Conservation (phyloP, 1,140 invertebrate species). For the Eueides isabella region DNA sequence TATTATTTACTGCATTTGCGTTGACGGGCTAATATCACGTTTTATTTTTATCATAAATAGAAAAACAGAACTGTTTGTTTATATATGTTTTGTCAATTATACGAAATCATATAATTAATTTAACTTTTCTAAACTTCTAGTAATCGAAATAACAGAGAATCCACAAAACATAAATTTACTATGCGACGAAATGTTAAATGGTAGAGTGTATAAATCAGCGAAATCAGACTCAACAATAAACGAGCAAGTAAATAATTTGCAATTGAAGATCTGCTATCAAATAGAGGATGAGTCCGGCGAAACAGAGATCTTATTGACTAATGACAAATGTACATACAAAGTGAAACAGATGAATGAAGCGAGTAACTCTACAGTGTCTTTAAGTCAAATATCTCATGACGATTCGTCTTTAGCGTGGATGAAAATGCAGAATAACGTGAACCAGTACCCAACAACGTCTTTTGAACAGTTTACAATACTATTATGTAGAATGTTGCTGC, state of each 20-base stretch:
- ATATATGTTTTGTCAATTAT: too few relatives aligned
- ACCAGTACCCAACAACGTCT: slow-evolving; percentile 57
- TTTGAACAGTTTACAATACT: slow-evolving; percentile 69
- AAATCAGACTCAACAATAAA: slow-evolving; percentile 52
- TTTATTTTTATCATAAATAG: too few relatives aligned
- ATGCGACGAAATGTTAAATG: slow-evolving; percentile 70
- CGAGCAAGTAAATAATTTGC: slow-evolving; percentile 56
- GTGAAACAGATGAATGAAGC: slow-evolving; percentile 53
- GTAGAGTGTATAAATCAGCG: slow-evolving; percentile 69
- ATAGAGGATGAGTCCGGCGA: slow-evolving; percentile 58
- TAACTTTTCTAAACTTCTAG: slow-evolving; percentile 70
- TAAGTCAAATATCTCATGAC: slow-evolving; percentile 56
- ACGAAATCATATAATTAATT: too few relatives aligned
- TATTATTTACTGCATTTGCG: too few relatives aligned
- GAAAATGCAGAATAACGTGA: slow-evolving; percentile 62
- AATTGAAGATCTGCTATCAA: slow-evolving; percentile 69
- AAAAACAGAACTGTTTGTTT: too few relatives aligned
- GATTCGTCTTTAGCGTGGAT: slow-evolving; percentile 71
- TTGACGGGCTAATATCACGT: too few relatives aligned
- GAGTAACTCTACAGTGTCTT: slow-evolving; percentile 55
- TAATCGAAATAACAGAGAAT: slow-evolving; percentile 81
- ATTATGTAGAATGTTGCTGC: slow-evolving; percentile 64
- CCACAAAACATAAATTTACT: slow-evolving; percentile 64
- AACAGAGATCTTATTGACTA: slow-evolving; percentile 66
- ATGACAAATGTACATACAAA: slow-evolving; percentile 68